A percentile compares a stretch with the other conserved stretches of the same genome.
phyloP scores from a whole-genome alignment of 2,797 vertebrate genomes.

The Meriones psammophilus region DNA sequence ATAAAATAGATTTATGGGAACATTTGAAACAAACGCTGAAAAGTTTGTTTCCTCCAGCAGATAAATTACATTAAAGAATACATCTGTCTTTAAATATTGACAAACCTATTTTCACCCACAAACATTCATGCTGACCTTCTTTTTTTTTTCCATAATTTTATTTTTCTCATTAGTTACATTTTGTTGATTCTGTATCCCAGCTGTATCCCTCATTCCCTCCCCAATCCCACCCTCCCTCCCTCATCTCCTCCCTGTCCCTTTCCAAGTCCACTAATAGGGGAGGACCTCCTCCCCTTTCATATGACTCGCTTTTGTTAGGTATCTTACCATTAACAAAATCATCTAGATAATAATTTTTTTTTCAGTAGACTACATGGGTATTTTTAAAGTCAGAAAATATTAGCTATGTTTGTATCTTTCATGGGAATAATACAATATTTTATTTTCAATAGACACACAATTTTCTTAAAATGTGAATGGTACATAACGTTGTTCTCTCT shows the following conservation, averaged over 20 bases:
- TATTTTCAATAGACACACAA: neutral
- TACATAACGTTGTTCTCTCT: slow-evolving; percentile 50
- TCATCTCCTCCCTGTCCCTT: too few relatives aligned
- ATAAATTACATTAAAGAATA: slow-evolving; percentile 70
- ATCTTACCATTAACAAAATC: slow-evolving; percentile 48
- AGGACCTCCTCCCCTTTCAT: too few relatives aligned
- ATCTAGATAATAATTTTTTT: slow-evolving; percentile 1
- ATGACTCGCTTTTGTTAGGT: too few relatives aligned
- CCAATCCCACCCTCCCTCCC: too few relatives aligned
- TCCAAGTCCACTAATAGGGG: too few relatives aligned
- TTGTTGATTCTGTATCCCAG: too few relatives aligned
- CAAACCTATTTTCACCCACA: slow-evolving; percentile 55
- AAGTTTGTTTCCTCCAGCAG: slow-evolving; percentile 70
- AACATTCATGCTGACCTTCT: slow-evolving; percentile 71
- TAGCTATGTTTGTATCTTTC: slow-evolving; percentile 46
- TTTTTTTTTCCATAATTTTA: too few relatives aligned
- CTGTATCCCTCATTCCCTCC: too few relatives aligned
- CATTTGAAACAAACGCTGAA: slow-evolving; percentile 67
- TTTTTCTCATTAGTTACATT: too few relatives aligned
- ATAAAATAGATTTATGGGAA: slow-evolving; percentile 74
- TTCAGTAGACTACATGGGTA: neutral
- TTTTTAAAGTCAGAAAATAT: slow-evolving; percentile 41
- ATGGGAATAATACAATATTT: neutral
- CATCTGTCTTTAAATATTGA: slow-evolving; percentile 72
- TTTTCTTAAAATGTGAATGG: neutral